phyloP scores from a whole-genome alignment of 1,140 invertebrate genomes.

The Hypothenemus hampei region DNA sequence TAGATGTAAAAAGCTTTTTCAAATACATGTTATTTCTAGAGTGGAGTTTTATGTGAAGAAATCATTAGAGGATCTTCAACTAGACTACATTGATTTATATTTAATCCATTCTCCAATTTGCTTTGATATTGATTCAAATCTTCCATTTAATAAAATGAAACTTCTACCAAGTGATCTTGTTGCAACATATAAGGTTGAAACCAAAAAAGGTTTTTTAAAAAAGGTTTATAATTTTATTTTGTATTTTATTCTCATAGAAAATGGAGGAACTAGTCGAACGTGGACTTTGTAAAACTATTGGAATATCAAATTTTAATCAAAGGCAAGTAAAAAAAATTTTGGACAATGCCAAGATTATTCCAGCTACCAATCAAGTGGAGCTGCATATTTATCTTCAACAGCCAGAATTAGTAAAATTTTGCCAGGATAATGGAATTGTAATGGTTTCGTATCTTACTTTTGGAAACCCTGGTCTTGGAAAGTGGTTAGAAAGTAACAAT shows the following conservation, averaged over 20 bases:
- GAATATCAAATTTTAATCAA: conserved; percentile 72
- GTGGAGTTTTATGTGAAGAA: conserved; percentile 29
- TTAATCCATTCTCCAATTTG: conserved; percentile 76
- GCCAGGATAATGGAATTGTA: conserved; percentile 61
- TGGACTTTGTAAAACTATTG: conserved; percentile 60
- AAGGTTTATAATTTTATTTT: neutral
- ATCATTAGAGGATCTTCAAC: conserved; percentile 58
- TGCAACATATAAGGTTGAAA: conserved; percentile 77
- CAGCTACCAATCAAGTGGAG: conserved; percentile 71
- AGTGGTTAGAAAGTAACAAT: neutral
- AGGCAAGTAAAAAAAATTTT: conserved; percentile 60
- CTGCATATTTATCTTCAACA: conserved; percentile 79
- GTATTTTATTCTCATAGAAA: conserved; percentile 47
- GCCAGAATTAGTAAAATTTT: conserved; percentile 65
- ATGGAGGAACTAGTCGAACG: conserved; percentile 66
- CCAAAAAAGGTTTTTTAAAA: neutral
- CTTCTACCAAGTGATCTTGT: conserved; percentile 64
- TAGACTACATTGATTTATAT: conserved; percentile 82
- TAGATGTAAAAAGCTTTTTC: neutral
- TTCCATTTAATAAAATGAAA: conserved; percentile 45
- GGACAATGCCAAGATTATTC: conserved; percentile 58
- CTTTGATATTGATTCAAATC: conserved; percentile 46
- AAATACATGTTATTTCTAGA: conserved; percentile 3
- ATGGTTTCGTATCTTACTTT: conserved; percentile 78
- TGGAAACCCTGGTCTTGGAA: conserved; percentile 59